Evolutionary conservation across 2,888 invertebrate species (phyloP).

Genomic region (Aradus depressus): DNA sequence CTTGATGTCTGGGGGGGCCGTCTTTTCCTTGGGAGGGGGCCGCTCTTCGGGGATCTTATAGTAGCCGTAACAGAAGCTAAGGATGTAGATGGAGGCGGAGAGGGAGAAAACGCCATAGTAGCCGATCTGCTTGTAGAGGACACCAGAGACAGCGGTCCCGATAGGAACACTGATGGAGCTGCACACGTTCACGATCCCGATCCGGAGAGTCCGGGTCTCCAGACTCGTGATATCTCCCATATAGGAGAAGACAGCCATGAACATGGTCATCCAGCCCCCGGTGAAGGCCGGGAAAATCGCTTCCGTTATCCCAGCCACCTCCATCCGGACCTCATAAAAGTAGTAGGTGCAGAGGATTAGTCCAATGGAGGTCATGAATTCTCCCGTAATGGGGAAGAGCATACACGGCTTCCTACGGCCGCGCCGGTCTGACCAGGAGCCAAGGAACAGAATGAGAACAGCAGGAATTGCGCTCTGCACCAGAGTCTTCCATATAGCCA

Average conservation of each 20-base stretch:
- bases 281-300: slow-evolving; percentile 71
- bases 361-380: slow-evolving; percentile 65
- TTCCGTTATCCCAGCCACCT: slow-evolving; percentile 62
- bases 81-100: slow-evolving; percentile 59
- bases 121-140: slow-evolving; percentile 41
- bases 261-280: slow-evolving; percentile 81
- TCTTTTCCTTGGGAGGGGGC: not conserved
- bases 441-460: slow-evolving; percentile 66
- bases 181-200: slow-evolving; percentile 80
- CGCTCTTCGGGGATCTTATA: slow-evolving; percentile 53
- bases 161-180: slow-evolving; percentile 79
- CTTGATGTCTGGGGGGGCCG: slow-evolving; percentile 1
- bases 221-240: slow-evolving; percentile 76
- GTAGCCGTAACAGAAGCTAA: slow-evolving; percentile 63
- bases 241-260: slow-evolving; percentile 83
- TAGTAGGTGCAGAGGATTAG: slow-evolving; percentile 67
- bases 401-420: slow-evolving; percentile 69
- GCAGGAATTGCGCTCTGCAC: slow-evolving; percentile 74
- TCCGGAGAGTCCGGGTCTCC: slow-evolving; percentile 69
- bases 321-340: slow-evolving; percentile 68
- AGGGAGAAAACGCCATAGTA: slow-evolving; percentile 73
- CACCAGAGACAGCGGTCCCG: slow-evolving; percentile 78
- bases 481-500: slow-evolving; percentile 77
- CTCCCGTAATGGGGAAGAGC: slow-evolving; percentile 68
- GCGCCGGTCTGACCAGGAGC: slow-evolving; percentile 49